Evolutionary conservation across 2,113 vertebrate species (phyloP).

Genomic region (Thamnophis sirtalis): DNA sequence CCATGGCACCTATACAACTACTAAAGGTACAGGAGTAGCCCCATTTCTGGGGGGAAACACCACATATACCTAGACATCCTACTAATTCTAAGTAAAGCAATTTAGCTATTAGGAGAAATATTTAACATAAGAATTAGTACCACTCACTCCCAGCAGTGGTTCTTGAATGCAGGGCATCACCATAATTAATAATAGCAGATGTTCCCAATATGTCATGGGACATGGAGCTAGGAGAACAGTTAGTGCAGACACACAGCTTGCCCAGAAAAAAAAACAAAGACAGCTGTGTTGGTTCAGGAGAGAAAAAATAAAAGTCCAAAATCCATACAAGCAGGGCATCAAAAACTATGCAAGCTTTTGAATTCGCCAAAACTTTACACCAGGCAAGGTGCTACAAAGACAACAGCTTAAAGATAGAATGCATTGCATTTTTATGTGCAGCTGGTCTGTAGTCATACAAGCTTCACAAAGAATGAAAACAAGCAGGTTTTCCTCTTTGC

Average conservation of each 20-base stretch:
- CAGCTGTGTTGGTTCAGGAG: background rate
- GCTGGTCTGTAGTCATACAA: background rate
- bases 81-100: background rate
- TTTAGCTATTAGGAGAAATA: background rate
- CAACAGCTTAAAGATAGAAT: background rate
- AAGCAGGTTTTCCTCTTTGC: background rate
- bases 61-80: background rate
- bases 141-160: background rate
- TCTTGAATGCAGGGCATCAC: background rate
- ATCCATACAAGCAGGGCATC: background rate
- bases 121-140: background rate
- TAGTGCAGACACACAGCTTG: background rate
- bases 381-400: background rate
- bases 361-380: background rate
- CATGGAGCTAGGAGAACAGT: background rate
- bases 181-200: background rate
- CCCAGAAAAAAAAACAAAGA: background rate
- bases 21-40: background rate
- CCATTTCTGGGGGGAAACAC: background rate
- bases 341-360: background rate
- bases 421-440: background rate
- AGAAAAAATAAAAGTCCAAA: background rate
- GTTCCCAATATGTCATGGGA: background rate
- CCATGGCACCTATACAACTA: background rate
- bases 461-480: too few relatives aligned